These are phyloP conservation scores for Mayetiola destructor DNA, from an alignment of 2,888 invertebrate species.

Conservation along the genomic window DNA sequence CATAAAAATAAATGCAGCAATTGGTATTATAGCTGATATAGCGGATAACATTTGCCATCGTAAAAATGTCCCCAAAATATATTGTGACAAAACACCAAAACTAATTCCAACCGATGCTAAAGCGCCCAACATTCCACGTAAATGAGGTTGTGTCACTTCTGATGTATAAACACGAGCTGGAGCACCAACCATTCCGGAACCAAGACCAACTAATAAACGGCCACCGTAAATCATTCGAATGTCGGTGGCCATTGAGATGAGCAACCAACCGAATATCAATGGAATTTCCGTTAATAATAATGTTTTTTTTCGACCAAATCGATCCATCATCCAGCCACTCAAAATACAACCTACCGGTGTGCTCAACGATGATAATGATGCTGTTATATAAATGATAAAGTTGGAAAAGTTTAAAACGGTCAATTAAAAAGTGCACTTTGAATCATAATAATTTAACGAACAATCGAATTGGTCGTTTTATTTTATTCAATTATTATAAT, in stretches of 20 bases:
- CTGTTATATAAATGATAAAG: conserved; percentile 30
- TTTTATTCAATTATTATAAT: too few relatives aligned
- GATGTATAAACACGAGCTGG: conserved; percentile 55
- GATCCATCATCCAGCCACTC: conserved; percentile 48
- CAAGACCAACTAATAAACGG: conserved; percentile 50
- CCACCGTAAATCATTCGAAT: conserved; percentile 48
- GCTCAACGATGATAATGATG: conserved; percentile 49
- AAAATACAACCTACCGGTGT: conserved; percentile 55
- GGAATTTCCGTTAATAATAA: conserved; percentile 52
- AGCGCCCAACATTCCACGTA: conserved; percentile 59
- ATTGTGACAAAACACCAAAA: conserved; percentile 51
- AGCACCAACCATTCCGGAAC: conserved; percentile 58
- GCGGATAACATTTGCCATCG: conserved; percentile 50
- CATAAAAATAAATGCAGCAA: conserved; percentile 44
- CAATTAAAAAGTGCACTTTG: too few relatives aligned
- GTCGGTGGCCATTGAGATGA: conserved; percentile 44
- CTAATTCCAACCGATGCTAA: conserved; percentile 57
- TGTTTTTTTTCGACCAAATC: conserved; percentile 47
- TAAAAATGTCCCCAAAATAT: conserved; percentile 44
- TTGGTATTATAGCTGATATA: conserved; percentile 45
- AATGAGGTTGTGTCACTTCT: conserved; percentile 56
- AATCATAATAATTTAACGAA: too few relatives aligned
- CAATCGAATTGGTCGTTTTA: too few relatives aligned
- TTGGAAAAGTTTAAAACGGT: not conserved
- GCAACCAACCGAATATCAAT: conserved; percentile 51